Evolutionary conservation across 2,797 vertebrate species (phyloP), one percentile per base, ranked within the genome.

Genomic region (Diplodus puntazzo): DNA sequence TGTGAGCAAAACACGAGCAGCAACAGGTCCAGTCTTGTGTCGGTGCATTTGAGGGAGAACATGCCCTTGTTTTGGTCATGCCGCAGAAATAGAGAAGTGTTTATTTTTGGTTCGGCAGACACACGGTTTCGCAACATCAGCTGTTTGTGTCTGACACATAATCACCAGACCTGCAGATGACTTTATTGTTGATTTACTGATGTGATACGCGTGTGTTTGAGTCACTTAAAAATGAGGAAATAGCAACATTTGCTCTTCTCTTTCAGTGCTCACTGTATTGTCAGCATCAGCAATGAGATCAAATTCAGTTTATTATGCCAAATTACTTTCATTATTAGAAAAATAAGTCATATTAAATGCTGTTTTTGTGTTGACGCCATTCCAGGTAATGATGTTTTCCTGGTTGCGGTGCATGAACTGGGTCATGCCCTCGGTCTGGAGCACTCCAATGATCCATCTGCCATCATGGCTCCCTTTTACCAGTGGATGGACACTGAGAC

Each of bases 391-490:
- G 97, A 98, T 63, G 80, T 98, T 69, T 98, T 98, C 91, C 93
- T 98, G 79, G 97, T 98, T 64, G 93, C 97, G 9, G 96, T 98
- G 54, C 97, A 98, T 13, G 97, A 98, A 88, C 87, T 98, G 85
- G 97, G 97, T 55, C 97, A 98, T 18, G 97, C 97, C 20, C 85
- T 98, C 66, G 97, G 97, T 59, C 89, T 98, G 64, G 97, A 98
- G 85, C 97, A 98, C 85, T 98, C 97, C 60, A 96, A 92, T 1
- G 97, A 98, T 75, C 97, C 97, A 0, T 98, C 97, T 0, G 97
- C 97, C 81, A 97, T 98, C 86, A 98, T 98, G 97, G 97, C 97
- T 0, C 97, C 97, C 1, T 98, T 98, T 89, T 98, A 98, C 92
- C 97, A 98, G 87, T 98, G 97, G 97, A 98, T 98, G 97, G 97